Evolutionary conservation across 2,113 vertebrate genomes (phyloP).

Genomic region (Sinocyclocheilus anophthalmus): DNA sequence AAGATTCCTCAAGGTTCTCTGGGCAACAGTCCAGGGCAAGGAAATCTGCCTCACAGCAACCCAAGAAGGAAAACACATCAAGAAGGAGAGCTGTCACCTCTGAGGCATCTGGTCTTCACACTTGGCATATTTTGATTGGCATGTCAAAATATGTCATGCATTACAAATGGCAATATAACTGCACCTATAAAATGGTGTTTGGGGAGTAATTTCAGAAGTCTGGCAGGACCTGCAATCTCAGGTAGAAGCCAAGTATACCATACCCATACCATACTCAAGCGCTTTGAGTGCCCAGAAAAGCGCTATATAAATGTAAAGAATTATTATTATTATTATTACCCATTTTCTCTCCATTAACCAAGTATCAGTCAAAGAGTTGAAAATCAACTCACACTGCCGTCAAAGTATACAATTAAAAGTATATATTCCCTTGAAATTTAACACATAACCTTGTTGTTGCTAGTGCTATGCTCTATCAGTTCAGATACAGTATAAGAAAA

Average conservation of each 20-base stretch:
- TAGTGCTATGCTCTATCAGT: too few species aligned
- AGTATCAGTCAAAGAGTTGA: neutral
- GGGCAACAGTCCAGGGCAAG: slow-evolving; percentile 45
- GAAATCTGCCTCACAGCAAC: slow-evolving; percentile 40
- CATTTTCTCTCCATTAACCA: neutral
- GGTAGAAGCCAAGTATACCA: neutral
- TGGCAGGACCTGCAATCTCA: neutral
- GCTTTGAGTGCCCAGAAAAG: too few species aligned
- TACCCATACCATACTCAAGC: neutral
- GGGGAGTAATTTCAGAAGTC: neutral
- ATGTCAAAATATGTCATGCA: neutral
- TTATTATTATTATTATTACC: neutral
- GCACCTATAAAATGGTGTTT: neutral
- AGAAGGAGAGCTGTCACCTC: neutral
- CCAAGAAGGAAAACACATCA: slow-evolving; percentile 15
- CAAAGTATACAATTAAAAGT: too few species aligned
- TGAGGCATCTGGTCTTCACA: neutral
- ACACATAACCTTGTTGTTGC: too few species aligned
- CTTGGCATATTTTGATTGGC: neutral
- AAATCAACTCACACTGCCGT: too few species aligned
- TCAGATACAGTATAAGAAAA: neutral
- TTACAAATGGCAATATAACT: neutral
- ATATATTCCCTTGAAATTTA: too few species aligned
- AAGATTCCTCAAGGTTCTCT: slow-evolving; percentile 37
- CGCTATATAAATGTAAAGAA: too few species aligned